These are phyloP conservation scores for Strigamia transsilvanica DNA, from an alignment of 2,888 invertebrate species.

Conservation along the genomic window DNA sequence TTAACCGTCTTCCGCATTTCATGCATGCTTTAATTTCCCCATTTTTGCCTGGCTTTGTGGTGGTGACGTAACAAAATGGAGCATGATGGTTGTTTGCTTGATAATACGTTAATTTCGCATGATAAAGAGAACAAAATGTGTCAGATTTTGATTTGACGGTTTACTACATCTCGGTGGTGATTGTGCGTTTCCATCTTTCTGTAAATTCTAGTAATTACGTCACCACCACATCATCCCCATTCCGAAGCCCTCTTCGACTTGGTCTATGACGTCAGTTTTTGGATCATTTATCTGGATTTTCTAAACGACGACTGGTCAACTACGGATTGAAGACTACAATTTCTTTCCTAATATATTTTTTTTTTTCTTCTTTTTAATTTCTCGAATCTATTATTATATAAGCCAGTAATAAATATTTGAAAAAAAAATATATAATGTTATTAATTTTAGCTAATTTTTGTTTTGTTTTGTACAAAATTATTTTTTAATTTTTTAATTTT, in stretches of 20 bases:
- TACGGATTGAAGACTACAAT: constrained; percentile 38
- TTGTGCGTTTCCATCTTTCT: constrained; percentile 20
- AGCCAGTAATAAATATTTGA: background rate
- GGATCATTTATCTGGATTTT: constrained; percentile 36
- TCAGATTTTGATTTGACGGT: background rate
- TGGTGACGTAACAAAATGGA: constrained; percentile 47
- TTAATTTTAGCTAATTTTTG: background rate
- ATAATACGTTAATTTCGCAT: background rate
- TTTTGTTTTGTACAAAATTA: constrained; percentile 8
- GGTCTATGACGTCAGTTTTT: constrained; percentile 32
- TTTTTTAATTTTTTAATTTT: background rate
- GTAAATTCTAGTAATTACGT: constrained; percentile 45
- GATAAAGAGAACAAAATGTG: constrained; percentile 16
- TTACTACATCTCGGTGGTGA: constrained; percentile 21
- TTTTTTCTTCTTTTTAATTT: background rate
- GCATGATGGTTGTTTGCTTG: constrained; percentile 13
- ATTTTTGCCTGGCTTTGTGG: constrained; percentile 43
- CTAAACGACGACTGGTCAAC: constrained; percentile 12
- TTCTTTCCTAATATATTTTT: constrained; percentile 3
- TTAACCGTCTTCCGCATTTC: background rate
- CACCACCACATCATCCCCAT: constrained; percentile 49
- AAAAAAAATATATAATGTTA: background rate
- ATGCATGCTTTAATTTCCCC: constrained; percentile 17
- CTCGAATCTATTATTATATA: constrained; percentile 4
- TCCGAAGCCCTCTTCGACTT: constrained; percentile 40